A percentile compares a stretch with the other conserved stretches of the same genome.
These are phyloP conservation scores for Encarsia formosa DNA, from an alignment of 2,888 invertebrate species.

Conservation along the genomic window DNA sequence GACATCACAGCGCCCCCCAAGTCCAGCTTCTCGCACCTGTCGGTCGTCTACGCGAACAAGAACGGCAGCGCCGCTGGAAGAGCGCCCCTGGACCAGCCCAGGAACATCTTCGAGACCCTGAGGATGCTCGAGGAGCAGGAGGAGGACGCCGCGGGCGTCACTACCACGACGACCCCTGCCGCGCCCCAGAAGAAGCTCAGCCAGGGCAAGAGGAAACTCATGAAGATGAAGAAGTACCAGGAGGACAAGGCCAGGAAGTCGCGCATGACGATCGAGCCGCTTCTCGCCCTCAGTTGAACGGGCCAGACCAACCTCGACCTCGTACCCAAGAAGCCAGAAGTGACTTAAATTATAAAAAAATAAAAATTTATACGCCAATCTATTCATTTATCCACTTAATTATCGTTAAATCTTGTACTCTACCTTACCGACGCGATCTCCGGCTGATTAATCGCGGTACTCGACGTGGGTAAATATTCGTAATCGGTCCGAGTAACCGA, in stretches of 20 bases:
- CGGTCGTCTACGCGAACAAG: conserved; percentile 79
- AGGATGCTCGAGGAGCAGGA: conserved; percentile 66
- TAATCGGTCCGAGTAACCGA: too few relatives aligned
- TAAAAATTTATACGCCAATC: too few relatives aligned
- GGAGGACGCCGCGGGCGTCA: conserved; percentile 19
- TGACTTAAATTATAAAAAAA: too few relatives aligned
- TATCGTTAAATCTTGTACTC: too few relatives aligned
- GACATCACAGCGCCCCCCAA: conserved; percentile 82
- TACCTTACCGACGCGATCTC: too few relatives aligned
- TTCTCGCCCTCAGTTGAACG: conserved; percentile 48
- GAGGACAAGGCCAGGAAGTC: conserved; percentile 48
- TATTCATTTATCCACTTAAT: too few relatives aligned
- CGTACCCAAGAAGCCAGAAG: too few relatives aligned
- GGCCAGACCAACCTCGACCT: background rate
- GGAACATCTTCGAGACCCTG: conserved; percentile 79
- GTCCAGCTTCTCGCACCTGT: conserved; percentile 76
- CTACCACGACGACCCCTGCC: conserved; percentile 37
- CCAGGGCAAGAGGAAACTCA: conserved; percentile 45
- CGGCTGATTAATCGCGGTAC: too few relatives aligned
- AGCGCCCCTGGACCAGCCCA: conserved; percentile 60
- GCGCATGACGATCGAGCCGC: conserved; percentile 44
- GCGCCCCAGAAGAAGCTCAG: conserved; percentile 46
- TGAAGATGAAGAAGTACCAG: conserved; percentile 45
- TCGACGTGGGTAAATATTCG: too few relatives aligned
- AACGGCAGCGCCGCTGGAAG: conserved; percentile 66